A percentile compares a stretch with the other conserved stretches of the same genome.
Evolutionary conservation across 1,140 invertebrate species (phyloP).

Genomic region (Drosophila lowei): DNA sequence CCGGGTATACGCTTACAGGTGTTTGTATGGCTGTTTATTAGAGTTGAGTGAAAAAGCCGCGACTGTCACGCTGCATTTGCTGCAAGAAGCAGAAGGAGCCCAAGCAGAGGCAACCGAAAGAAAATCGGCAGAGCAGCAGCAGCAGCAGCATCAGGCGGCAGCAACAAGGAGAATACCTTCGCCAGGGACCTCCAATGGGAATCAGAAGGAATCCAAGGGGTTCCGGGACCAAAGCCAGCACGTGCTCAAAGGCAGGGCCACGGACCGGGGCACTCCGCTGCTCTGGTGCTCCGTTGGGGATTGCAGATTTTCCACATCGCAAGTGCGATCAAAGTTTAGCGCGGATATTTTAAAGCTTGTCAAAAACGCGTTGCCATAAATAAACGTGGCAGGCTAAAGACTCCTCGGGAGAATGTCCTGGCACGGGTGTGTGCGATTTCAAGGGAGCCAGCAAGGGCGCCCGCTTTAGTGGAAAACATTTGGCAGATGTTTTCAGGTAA

Average conservation of each 20-base stretch:
- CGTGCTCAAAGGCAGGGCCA: conserved; percentile 10
- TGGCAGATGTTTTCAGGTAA: conserved; percentile 31
- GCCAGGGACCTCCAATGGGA: conserved; percentile 29
- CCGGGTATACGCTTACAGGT: neutral
- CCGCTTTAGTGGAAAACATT: conserved; percentile 18
- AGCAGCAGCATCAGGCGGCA: no score
- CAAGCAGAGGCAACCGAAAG: conserved; percentile 8
- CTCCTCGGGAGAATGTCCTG: conserved; percentile 12
- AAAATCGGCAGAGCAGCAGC: no score
- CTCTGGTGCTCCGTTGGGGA: neutral
- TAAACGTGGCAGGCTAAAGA: conserved; percentile 47
- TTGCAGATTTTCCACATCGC: conserved; percentile 38
- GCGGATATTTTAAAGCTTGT: conserved; percentile 69
- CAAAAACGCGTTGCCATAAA: conserved; percentile 67
- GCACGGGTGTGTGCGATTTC: no score
- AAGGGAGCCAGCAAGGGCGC: neutral
- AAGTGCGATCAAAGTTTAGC: conserved; percentile 70
- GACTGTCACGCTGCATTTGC: conserved; percentile 75
- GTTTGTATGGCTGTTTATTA: conserved; percentile 6
- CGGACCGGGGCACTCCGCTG: neutral
- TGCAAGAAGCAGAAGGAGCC: conserved; percentile 10
- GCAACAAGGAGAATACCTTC: conserved; percentile 17
- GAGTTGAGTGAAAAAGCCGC: conserved; percentile 68
- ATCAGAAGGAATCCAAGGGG: conserved; percentile 6
- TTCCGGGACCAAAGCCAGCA: conserved; percentile 20